Base-by-base conservation (phyloP, 2,888 invertebrate species). In the Cephus sareptanus region DNA sequence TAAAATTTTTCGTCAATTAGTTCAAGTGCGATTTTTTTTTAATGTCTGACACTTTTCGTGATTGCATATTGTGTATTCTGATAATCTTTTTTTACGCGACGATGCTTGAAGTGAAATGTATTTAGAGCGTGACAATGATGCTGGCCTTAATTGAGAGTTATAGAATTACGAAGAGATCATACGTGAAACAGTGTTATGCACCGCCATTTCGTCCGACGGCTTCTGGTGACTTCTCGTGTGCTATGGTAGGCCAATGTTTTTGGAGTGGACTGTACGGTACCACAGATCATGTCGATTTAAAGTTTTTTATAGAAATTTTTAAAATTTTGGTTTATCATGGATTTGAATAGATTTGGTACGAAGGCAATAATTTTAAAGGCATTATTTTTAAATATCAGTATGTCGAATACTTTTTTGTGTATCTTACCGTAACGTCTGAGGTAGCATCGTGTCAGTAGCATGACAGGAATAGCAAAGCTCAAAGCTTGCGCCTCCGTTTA, bases 81-180 rank as follows among this genome's bases (percentile, higher is more conserved):
- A 73, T 68, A 70, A 15, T 56, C 40, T 68, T 69, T 77, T 73
- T 40, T 70, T 79, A 40, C 40, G 68, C 69, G 69, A 77, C 35
- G 69, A 69, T 75, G 35, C 81, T 79, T 81, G 83, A 81, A 81
- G 84, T 80, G 80, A 83, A 84, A 83, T 83, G 23, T 2, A 85
- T 84, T 83, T 82, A 85, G 83, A 81, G 83, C 83, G 83, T 85
- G 84, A 84, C 82, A 83, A 82, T 81, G 81, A 81, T 80, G 81
- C 81, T 81, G 79, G 80, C 82, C 83, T 82, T 84, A 83, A 85
- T 85, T 84, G 82, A 83, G 82, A 83, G 83, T 85, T 83, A 85
- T 82, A 81, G 81, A 84, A 84, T 81, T 82, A 83, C 80, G 83
- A 81, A 81, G 83, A 83, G 84, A 83, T 33, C 34, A 4, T 12